Base-by-base conservation (phyloP, 2,113 vertebrate species). In the Typhlomys cinereus region DNA sequence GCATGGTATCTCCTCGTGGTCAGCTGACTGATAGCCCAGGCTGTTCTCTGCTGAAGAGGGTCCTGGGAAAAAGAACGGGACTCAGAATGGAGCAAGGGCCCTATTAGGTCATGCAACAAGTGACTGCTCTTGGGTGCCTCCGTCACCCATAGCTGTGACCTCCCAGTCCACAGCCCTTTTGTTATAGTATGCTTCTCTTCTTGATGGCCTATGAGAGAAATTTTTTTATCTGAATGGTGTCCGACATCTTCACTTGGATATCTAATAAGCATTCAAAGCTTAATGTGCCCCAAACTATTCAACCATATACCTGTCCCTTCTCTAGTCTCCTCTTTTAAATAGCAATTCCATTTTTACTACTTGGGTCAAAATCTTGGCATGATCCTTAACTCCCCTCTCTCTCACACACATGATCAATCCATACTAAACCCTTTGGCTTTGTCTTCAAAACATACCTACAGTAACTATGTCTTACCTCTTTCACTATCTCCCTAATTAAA, bases 31-130 rank as follows among this genome's bases (percentile, higher is more conserved):
- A 99, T 99, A 88, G 99, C 99, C 96, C 98, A 98, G 96, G 99
- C 97, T 92, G 99, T 99, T 97, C 99, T 98, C 96, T 99, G 99
- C 96, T 99, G 99, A 95, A 99, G 95, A 0, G 99, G 98, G 92
- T 99, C 99, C 99, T 99, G 97, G 27, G 5, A 25, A 93, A 71
- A 96, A 23, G n/a, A 6, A 27, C 0, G 12, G 7, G 75, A 46
- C 27, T 88, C 36, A 36, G 50, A n/a, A 21, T 54, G 50, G 57
- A 39, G 21, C 34, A n/a, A 50, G 50, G 71, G 14, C 34, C 1
- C n/a, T n/a, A 8, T 80, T 36, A 80, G 54, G 50, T 71, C 52
- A 50, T 34, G 36, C 3, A 14, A 79, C 66, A 61, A 15, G 0
- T 52, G 62, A 64, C 54, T 21, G 31, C 29, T 41, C 7, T 9